These are phyloP conservation scores for Takifugu bimaculatus DNA, from an alignment of 2,113 vertebrate species.

Conservation along the genomic window DNA sequence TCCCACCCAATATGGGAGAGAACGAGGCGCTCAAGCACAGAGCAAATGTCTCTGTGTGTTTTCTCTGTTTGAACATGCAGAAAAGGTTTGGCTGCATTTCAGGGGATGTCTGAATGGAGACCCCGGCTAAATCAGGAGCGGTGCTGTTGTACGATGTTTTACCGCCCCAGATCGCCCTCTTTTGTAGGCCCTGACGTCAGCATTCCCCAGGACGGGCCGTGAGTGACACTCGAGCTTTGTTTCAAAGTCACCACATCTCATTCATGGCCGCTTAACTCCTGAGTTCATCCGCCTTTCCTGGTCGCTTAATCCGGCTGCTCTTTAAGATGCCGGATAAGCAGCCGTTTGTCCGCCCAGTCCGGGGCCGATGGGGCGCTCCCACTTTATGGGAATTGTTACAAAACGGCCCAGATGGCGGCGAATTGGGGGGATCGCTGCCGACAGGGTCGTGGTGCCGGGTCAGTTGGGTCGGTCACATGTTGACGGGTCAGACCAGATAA, in stretches of 20 bases:
- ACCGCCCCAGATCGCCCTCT: constrained; percentile 15
- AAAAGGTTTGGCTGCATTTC: constrained; percentile 19
- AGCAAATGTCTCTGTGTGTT: constrained; percentile 12
- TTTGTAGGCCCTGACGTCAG: constrained; percentile 53
- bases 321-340: constrained; percentile 41
- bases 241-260: constrained; percentile 49
- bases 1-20: constrained; percentile 35
- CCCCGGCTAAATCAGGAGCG: background rate
- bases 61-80: background rate
- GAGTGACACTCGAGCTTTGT: constrained; percentile 58
- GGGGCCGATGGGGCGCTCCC: constrained; percentile 20
- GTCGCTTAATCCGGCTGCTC: constrained; percentile 57
- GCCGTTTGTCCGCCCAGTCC: constrained; percentile 30
- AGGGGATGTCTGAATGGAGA: constrained; percentile 6
- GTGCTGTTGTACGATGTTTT: constrained; percentile 18
- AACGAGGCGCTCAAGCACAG: constrained; percentile 8
- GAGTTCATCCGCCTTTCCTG: constrained; percentile 29
- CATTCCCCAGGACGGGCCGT: constrained; percentile 12
- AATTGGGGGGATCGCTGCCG: constrained; percentile 15
- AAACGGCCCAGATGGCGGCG: constrained; percentile 25
- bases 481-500: background rate
- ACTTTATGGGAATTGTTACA: constrained; percentile 53
- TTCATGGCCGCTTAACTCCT: constrained; percentile 63
- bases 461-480: constrained; percentile 6
- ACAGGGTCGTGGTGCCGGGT: constrained; percentile 43